Base-by-base conservation (phyloP, 2,888 invertebrate genomes). In the Phoenoteleia sp. region DNA sequence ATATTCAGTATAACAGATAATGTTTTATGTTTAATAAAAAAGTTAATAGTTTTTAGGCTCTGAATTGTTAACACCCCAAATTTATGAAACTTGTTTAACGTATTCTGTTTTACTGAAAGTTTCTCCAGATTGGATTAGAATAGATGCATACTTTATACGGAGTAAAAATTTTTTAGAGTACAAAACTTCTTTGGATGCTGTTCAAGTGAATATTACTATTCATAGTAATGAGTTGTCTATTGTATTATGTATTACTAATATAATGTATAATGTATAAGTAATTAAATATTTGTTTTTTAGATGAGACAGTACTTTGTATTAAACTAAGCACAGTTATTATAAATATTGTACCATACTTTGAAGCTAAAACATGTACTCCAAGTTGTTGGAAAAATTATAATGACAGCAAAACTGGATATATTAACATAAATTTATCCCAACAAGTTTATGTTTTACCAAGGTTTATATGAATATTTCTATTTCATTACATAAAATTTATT, bases 361-460 rank as follows among this genome's bases (percentile, higher is more conserved):
- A 82, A 39, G 66, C 77, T n/a, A 72, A 52, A 77, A 72, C 71
- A 2, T 66, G 82, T 45, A 82, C 19, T 6, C 82, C 82, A 15
- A 77, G 42, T 23, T 75, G 56, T 33, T 82, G 82, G 82, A 82
- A 66, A 42, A 4, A 33, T 33, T 77, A 71, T n/a, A 82, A 52
- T 42, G 82, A 82, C 49, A 66, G 39, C 45, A 56, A 64, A 66
- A 75, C 7, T 45, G 82, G 66, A 33, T 72, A 21, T 29, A 77
- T 82, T 52, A 82, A 82, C 17, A 42, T 82, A 2, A 33, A 4
- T 42, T 47, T 71, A 29, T 77, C 76, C 2, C 71, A 77, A 17
- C 76, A 77, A 42, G 66, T 76, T 64, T 81, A 75, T 39, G 54
- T 67, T 47, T 62, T 81, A 25, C 81, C 81, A 54, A 81, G 45